Conservation (phyloP, 1,140 invertebrate genomes). For the Brachionus calyciflorus region DNA sequence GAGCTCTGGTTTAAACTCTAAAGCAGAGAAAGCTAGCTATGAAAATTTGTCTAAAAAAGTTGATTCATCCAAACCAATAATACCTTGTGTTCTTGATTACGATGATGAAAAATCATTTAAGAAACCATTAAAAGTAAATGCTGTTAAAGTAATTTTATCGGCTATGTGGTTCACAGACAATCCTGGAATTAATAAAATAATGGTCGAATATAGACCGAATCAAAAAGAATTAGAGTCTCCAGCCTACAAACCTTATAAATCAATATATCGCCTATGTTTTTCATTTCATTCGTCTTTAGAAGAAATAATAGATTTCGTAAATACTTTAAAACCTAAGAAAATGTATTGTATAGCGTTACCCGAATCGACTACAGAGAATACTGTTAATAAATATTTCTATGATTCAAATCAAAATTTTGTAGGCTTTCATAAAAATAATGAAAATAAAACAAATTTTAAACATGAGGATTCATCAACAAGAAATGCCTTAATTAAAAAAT, state of each 20-base stretch:
- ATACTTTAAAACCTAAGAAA: slow-evolving; percentile 52
- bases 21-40: not conserved
- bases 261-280: slow-evolving; percentile 52
- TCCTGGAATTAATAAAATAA: slow-evolving; percentile 50
- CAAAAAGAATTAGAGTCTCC: not conserved
- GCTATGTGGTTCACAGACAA: slow-evolving; percentile 57
- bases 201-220: slow-evolving; percentile 39
- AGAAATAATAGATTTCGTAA: slow-evolving; percentile 55
- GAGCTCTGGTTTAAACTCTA: not conserved
- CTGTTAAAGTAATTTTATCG: slow-evolving; percentile 54
- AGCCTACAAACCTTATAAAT: slow-evolving; percentile 9
- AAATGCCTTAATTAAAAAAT: not conserved
- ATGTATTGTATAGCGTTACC: slow-evolving; percentile 56
- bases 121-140: slow-evolving; percentile 29
- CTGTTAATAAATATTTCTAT: not conserved
- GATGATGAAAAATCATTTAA: not conserved
- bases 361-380: not conserved
- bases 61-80: not conserved
- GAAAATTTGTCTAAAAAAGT: not conserved
- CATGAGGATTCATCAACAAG: not conserved
- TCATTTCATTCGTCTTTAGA: slow-evolving; percentile 59
- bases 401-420: not conserved
- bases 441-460: not conserved
- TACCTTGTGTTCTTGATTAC: slow-evolving; percentile 15
- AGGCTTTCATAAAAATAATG: not conserved